Evolutionary conservation across 2,888 invertebrate species (phyloP).

Genomic region (Atherix ibis): DNA sequence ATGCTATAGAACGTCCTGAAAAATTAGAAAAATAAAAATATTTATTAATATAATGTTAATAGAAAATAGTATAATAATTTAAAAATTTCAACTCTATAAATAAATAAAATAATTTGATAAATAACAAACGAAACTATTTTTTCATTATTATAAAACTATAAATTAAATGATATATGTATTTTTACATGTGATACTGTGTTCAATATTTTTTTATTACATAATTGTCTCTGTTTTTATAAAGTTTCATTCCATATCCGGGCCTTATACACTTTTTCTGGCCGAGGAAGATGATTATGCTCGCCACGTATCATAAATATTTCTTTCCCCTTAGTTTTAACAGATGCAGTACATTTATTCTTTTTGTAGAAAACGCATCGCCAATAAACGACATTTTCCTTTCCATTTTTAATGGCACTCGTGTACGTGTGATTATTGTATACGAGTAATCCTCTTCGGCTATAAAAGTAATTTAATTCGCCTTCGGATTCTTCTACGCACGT

Average conservation of each 20-base stretch:
- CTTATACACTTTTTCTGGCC: conserved; percentile 16
- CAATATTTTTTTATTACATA: too few relatives aligned
- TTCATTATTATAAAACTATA: too few relatives aligned
- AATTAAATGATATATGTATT: too few relatives aligned
- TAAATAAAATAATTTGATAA: too few relatives aligned
- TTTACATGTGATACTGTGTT: too few relatives aligned
- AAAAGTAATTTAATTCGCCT: conserved; percentile 14
- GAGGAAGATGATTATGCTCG: conserved; percentile 23
- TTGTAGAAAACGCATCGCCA: conserved; percentile 26
- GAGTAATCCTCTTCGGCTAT: conserved; percentile 27
- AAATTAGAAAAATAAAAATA: too few relatives aligned
- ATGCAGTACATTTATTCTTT: conserved; percentile 21
- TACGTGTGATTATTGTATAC: conserved; percentile 22
- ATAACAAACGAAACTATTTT: too few relatives aligned
- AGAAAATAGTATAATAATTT: too few relatives aligned
- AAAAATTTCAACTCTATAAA: too few relatives aligned
- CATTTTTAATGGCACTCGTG: conserved; percentile 18
- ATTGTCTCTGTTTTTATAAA: too few relatives aligned
- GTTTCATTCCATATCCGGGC: conserved; percentile 14
- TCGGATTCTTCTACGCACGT: not conserved
- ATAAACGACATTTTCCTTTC: conserved; percentile 17
- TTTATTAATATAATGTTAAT: too few relatives aligned
- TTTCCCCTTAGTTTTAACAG: conserved; percentile 24
- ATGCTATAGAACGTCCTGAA: too few relatives aligned
- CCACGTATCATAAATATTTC: conserved; percentile 16